Conservation (phyloP, 2,888 invertebrate species). For the Drosophila neutralis region DNA sequence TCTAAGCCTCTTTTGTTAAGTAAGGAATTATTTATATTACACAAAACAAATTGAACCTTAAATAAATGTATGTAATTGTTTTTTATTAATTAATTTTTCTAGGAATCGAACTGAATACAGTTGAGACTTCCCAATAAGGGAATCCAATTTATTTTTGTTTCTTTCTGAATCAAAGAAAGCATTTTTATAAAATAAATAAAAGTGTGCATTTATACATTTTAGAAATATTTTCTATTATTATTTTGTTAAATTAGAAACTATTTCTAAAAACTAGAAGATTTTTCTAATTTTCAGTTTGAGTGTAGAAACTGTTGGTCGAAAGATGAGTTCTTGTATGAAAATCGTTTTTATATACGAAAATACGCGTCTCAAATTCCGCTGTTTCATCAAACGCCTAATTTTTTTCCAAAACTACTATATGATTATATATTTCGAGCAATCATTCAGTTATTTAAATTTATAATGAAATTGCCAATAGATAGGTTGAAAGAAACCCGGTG, state of each 20-base stretch:
- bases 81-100: too few relatives aligned
- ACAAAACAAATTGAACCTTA: background rate
- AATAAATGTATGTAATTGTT: background rate
- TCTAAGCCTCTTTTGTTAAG: background rate
- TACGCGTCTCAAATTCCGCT: background rate
- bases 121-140: background rate
- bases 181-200: background rate
- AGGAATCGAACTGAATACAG: background rate
- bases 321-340: too few relatives aligned
- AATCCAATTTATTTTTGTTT: background rate
- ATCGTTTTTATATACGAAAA: too few relatives aligned
- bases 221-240: too few relatives aligned
- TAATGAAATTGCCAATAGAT: background rate
- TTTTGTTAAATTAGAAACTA: background rate
- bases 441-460: background rate
- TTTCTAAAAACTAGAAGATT: background rate
- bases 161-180: background rate
- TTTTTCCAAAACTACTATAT: background rate
- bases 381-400: background rate
- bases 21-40: too few relatives aligned
- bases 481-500: too few relatives aligned
- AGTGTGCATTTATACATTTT: too few relatives aligned
- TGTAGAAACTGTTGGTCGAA: background rate
- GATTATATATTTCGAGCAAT: background rate
- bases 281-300: background rate